Evolutionary conservation across 2,113 vertebrate genomes (phyloP), one percentile per base, ranked within the genome.

Genomic region (Chlorodrepanis virens): DNA sequence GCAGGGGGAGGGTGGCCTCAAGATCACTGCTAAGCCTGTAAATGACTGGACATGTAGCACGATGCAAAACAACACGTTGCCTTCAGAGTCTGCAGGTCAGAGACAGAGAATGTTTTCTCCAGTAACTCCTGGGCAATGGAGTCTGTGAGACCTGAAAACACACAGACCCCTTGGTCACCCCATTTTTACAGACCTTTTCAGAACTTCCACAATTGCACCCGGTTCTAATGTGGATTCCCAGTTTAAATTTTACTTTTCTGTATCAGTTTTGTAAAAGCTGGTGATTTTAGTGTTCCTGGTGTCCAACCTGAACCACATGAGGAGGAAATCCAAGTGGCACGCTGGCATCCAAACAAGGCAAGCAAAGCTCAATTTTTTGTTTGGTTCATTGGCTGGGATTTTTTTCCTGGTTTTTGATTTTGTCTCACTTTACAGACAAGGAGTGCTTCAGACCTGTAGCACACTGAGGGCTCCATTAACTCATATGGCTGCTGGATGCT

Each of bases 41-140:
- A 28, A 11, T 14, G n/a, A 22, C 29, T 59, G 69, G 53, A 27
- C 37, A 49, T 0, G 2, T 27, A 14, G 18, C 4, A 3, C 2
- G 9, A 35, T n/a, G 44, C 28, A 76, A 47, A 87, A 64, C 5
- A 9, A 64, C 33, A 1, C 1, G 2, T 6, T 21, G 18, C 16
- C 37, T 52, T 53, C 28, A 25, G 54, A 49, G 10, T 13, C 18
- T 40, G 33, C 20, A 35, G 21, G 13, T 1, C 56, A 35, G 31
- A 40, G 6, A 67, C 22, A 49, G 63, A 90, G 25, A 35, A 69
- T 10, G 14, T 39, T 85, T 79, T 45, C 19, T 76, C 21, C 57
- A 24, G 16, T 21, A 79, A 10, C 28, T 79, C 57, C 29, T 25
- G 59, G 65, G 56, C 63, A 78, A 59, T 25, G 22, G 31, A 23